Evolutionary conservation across 2,113 vertebrate genomes (phyloP).

Genomic region (Barbus barbus): DNA sequence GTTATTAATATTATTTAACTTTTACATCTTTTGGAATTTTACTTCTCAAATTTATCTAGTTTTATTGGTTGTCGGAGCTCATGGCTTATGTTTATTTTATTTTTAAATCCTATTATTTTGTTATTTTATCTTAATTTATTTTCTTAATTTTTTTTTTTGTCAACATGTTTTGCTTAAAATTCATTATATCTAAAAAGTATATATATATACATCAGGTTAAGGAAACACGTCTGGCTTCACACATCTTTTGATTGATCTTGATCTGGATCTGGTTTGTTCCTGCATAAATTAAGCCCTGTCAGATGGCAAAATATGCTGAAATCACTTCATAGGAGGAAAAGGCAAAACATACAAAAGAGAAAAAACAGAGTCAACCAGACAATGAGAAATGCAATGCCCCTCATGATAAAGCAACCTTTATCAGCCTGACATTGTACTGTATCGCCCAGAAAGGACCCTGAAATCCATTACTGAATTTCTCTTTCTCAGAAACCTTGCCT

Average conservation of each 20-base stretch:
- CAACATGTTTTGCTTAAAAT: too few relatives aligned
- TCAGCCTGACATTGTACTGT: neutral
- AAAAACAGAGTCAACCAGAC: neutral
- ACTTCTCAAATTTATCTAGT: too few relatives aligned
- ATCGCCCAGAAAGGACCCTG: neutral
- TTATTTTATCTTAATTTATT: too few relatives aligned
- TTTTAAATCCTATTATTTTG: too few relatives aligned
- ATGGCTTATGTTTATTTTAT: too few relatives aligned
- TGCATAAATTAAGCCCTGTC: neutral
- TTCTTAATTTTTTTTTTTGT: too few relatives aligned
- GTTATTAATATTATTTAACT: too few relatives aligned
- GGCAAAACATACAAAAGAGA: neutral
- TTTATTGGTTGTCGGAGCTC: too few relatives aligned
- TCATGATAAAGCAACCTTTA: constrained; percentile 14
- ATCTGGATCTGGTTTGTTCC: neutral
- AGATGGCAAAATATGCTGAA: constrained; percentile 20
- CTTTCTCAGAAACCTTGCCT: neutral
- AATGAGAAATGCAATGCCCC: constrained; percentile 24
- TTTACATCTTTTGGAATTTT: too few relatives aligned
- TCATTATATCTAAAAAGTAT: too few relatives aligned
- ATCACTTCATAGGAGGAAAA: constrained; percentile 1
- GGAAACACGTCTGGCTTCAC: too few relatives aligned
- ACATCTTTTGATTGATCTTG: neutral
- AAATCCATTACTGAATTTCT: constrained; percentile 5
- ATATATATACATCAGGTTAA: too few relatives aligned